Conservation (phyloP, 1,140 invertebrate genomes). For the Temnothorax nylanderi region DNA sequence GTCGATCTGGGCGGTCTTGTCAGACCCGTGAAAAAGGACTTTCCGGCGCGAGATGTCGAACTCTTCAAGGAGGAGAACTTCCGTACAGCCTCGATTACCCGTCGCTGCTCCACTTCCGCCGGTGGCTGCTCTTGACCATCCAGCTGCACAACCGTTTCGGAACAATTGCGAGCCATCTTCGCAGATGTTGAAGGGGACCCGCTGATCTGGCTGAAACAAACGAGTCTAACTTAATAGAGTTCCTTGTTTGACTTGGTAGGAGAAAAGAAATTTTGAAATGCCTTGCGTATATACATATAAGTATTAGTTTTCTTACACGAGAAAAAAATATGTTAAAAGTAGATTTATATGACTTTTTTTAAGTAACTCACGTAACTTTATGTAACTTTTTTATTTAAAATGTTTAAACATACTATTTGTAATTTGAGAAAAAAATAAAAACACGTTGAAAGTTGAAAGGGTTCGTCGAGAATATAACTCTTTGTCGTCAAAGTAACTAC, state of each 20-base stretch:
- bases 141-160: slow-evolving; percentile 82
- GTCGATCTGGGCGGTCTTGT: slow-evolving; percentile 71
- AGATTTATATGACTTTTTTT: neutral
- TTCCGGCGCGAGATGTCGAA: slow-evolving; percentile 71
- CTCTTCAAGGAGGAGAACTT: slow-evolving; percentile 74
- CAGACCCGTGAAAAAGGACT: slow-evolving; percentile 74
- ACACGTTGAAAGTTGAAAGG: neutral
- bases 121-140: slow-evolving; percentile 75
- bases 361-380: neutral
- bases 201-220: slow-evolving; percentile 85
- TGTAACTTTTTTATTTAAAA: neutral
- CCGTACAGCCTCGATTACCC: slow-evolving; percentile 73
- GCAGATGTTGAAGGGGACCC: slow-evolving; percentile 78
- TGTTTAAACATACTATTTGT: neutral
- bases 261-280: neutral
- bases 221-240: slow-evolving; percentile 78
- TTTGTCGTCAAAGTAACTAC: neutral
- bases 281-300: neutral
- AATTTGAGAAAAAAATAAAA: neutral
- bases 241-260: neutral
- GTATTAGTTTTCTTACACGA: neutral
- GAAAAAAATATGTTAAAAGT: neutral
- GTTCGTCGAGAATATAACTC: neutral
- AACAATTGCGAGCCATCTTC: slow-evolving; percentile 75
- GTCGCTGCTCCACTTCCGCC: slow-evolving; percentile 67